Evolutionary conservation across 1,140 invertebrate genomes (phyloP), one percentile per base, ranked within the genome.

Genomic region (Reticulitermes speratus): DNA sequence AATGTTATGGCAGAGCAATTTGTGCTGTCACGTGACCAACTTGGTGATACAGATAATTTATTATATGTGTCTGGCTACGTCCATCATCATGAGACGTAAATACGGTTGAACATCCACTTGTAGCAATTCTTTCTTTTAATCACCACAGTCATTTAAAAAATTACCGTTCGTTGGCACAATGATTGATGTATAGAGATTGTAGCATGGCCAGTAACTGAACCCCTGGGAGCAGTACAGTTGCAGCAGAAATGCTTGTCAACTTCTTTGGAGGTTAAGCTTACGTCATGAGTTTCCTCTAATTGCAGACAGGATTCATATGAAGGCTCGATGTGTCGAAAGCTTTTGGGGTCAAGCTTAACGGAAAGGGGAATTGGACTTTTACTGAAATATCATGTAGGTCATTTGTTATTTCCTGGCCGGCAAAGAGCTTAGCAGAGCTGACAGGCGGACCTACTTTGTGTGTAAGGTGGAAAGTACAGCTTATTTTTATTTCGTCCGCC

Each of bases 111-210:
- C 65, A 30, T 75, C 65, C 65, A 75, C 65, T 75, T 75, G 65
- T 75, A 75, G 25, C 65, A 75, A 30, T 75, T 75, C 65, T 75
- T 75, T 75, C 65, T 75, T 75, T 75, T 75, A 75, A 75, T 75
- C 65, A 75, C 25, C n/a, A 75, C 25, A 75, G 65, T 25, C 65
- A 75, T 75, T 75, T 75, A 75, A 75, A 65, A 75, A 75, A 75
- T 75, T 75, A 30, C 7, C n/a, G 25, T 75, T n/a, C 65, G 65
- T 30, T 75, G 65, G 65, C 65, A 75, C 25, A 75, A 75, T 75
- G 65, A 75, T 75, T 75, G 65, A 75, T 75, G 65, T 30, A 75
- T 75, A 25, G 3, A 75, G 65, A 75, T 30, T n/a, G 0, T 75
- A 25, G 65, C n/a, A 5, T 75, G 25, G n/a, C 65, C 65, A 75